phyloP scores from a whole-genome alignment of 2,113 vertebrate genomes.

The Taurulus bubalis region DNA sequence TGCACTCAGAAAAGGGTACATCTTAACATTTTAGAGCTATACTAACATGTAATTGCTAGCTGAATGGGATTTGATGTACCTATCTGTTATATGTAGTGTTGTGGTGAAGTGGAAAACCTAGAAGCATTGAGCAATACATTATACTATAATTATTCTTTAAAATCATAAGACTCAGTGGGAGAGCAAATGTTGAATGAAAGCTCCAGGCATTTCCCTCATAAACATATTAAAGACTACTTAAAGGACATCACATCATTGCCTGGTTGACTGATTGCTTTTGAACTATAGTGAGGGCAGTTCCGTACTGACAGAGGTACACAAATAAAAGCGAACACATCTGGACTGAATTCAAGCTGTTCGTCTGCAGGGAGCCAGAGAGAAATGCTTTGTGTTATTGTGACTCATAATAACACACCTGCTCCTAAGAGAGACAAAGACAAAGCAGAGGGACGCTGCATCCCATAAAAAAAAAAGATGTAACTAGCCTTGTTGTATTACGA shows the following conservation, averaged over 20 bases:
- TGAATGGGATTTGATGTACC: neutral
- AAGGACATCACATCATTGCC: constrained; percentile 56
- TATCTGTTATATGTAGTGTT: neutral
- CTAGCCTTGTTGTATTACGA: constrained; percentile 56
- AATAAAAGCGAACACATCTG: constrained; percentile 67
- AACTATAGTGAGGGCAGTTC: constrained; percentile 45
- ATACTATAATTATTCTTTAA: neutral
- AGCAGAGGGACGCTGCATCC: constrained; percentile 51
- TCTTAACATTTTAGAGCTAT: constrained; percentile 14
- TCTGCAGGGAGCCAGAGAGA: constrained; percentile 43
- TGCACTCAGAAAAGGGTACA: constrained; percentile 25
- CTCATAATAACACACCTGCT: constrained; percentile 59
- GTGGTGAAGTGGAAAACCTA: constrained; percentile 16
- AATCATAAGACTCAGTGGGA: constrained; percentile 10
- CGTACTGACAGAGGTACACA: constrained; percentile 52
- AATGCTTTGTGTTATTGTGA: constrained; percentile 69
- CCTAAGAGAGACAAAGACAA: constrained; percentile 52
- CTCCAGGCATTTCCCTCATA: constrained; percentile 46
- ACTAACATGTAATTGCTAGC: constrained; percentile 6
- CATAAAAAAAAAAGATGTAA: constrained; percentile 73
- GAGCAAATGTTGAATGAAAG: constrained; percentile 38
- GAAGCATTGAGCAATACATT: neutral
- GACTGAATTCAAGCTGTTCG: constrained; percentile 51
- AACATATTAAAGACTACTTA: constrained; percentile 53
- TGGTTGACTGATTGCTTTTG: constrained; percentile 59